phyloP scores from a whole-genome alignment of 2,888 invertebrate genomes.

The Operophtera brumata region DNA sequence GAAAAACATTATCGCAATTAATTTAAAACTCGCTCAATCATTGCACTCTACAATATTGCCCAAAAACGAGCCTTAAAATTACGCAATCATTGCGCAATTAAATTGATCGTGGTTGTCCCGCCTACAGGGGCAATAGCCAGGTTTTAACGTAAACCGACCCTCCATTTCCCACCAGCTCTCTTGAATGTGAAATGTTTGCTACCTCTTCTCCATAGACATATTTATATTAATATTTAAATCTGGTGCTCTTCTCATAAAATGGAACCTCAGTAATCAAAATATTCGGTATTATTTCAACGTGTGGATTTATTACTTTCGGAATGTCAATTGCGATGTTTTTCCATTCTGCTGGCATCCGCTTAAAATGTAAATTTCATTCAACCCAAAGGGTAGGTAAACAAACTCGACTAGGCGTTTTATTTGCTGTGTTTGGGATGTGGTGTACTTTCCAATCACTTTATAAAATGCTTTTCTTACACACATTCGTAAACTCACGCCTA shows the following conservation, averaged over 20 bases:
- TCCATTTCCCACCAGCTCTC: neutral
- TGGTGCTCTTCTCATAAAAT: neutral
- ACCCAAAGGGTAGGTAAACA: neutral
- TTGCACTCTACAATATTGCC: no score
- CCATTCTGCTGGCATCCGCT: neutral
- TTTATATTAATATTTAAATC: no score
- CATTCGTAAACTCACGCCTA: neutral
- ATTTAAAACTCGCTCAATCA: no score
- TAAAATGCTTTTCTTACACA: neutral
- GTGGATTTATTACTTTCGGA: neutral
- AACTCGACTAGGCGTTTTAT: neutral
- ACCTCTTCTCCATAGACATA: no score
- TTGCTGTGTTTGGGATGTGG: no score
- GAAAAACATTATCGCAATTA: no score
- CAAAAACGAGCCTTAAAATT: no score
- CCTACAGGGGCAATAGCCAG: no score
- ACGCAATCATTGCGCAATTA: no score
- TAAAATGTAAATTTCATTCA: no score
- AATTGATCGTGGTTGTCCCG: no score
- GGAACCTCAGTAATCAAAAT: neutral
- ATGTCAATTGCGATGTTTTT: neutral
- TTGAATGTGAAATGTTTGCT: neutral
- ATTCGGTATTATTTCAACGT: neutral
- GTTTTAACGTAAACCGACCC: no score
- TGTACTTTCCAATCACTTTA: neutral